These are phyloP conservation scores for Ammospiza caudacuta DNA, from an alignment of 2,113 vertebrate genomes.

Conservation along the genomic window DNA sequence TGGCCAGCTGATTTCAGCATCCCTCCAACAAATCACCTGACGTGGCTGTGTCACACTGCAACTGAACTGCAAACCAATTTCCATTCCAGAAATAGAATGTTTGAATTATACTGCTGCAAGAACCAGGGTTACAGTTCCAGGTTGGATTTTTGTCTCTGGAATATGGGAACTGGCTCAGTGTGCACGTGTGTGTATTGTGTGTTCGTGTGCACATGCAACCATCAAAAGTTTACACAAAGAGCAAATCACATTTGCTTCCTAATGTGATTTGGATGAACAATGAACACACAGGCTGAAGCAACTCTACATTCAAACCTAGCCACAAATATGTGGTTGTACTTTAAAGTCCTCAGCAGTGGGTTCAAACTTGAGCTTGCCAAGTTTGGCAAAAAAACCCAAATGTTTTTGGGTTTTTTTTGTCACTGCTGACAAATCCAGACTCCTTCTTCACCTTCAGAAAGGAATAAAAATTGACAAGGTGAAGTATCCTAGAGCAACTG, in stretches of 20 bases:
- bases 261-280: background rate
- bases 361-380: conserved; percentile 12
- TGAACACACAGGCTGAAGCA: background rate
- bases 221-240: background rate
- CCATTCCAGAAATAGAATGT: background rate
- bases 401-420: too few species aligned
- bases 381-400: too few species aligned
- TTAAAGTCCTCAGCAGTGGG: background rate
- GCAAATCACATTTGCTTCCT: background rate
- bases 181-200: background rate
- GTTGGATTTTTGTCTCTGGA: background rate
- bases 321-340: conserved; percentile 9
- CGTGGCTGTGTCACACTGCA: background rate
- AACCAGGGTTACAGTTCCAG: background rate
- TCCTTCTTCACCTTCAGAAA: background rate
- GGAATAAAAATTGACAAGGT: background rate
- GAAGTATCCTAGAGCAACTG: background rate
- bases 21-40: background rate
- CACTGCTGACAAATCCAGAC: background rate
- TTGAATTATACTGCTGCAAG: background rate
- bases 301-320: conserved; percentile 9
- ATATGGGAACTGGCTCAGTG: background rate
- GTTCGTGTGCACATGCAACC: accelerated
- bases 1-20: background rate
- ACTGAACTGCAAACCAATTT: background rate